Evolutionary conservation across 2,113 vertebrate genomes (phyloP), one percentile per base, ranked within the genome.

Genomic region (Brevimyrus niger): DNA sequence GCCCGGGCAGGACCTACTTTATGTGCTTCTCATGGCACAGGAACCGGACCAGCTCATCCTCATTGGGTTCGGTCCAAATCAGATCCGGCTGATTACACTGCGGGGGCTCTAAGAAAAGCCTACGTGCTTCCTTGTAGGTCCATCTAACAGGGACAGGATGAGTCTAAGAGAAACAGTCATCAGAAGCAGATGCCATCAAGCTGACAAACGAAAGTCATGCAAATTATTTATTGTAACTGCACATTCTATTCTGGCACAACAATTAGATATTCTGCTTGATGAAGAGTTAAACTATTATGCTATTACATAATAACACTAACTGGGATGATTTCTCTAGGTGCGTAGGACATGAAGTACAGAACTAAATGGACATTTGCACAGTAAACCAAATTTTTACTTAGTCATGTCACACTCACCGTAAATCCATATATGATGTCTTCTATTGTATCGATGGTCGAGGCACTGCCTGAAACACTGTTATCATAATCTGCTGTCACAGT

Each of bases 1-100:
- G 11, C 3, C 1, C n/a, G 2, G 47, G 19, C 0, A 31, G 17
- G 7, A 94, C 92, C 0, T 93, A 97, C 96, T 93, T 96, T 3
- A 94, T 31, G 9, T 65, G 87, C 84, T 92, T 95, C 91, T 88
- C 65, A 0, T 90, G 89, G 73, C 94, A 93, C 27, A 97, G 93
- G 89, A 97, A 95, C 5, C 15, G 10, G 55, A 97, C 95, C 91
- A 97, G 82, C 0, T 92, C 94, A 35, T 96, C 94, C 89, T 96
- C 96, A 21, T 97, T 94, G 0, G 95, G 96, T 51, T 96, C 95
- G 0, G 21, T 90, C 97, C 97, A 97, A 35, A 58, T 82, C 44
- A 97, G 92, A 5, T 92, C 84, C 5, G 92, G 90, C 0, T 61
- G 58, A 0, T 47, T 53, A 0, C 85, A 87, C 58, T 91, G 89